Evolutionary conservation across 2,888 invertebrate genomes (phyloP).

Genomic region (Dyspetes luteomarginatus): DNA sequence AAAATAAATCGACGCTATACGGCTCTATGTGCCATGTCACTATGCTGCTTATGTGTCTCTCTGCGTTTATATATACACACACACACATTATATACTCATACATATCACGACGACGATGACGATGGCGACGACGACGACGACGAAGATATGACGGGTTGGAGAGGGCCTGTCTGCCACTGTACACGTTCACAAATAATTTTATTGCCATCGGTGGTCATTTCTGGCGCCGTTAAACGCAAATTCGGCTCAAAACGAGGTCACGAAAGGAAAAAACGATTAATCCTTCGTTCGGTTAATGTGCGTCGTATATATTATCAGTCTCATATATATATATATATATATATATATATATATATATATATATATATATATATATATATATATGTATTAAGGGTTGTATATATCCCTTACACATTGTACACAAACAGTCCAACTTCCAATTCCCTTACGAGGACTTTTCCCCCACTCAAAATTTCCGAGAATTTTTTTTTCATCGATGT

Average conservation of each 20-base stretch:
- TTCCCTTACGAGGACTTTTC: no score
- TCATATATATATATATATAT: background rate
- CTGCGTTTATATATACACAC: background rate
- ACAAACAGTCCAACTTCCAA: no score
- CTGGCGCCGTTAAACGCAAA: slow-evolving; percentile 36
- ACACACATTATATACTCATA: background rate
- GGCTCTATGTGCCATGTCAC: background rate
- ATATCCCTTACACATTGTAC: no score
- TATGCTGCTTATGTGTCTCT: background rate
- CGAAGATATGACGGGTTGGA: slow-evolving; percentile 13
- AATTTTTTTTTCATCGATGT: no score
- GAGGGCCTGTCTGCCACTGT: slow-evolving; percentile 23
- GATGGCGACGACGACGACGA: slow-evolving; percentile 4
- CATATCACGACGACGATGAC: background rate
- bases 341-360: no score
- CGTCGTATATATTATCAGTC: background rate
- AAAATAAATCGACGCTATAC: slow-evolving; percentile 80
- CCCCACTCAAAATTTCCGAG: no score
- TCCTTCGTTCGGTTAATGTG: slow-evolving; percentile 23
- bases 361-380: no score
- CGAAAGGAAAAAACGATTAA: slow-evolving; percentile 43
- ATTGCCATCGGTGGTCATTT: slow-evolving; percentile 27
- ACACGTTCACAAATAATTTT: slow-evolving; percentile 43
- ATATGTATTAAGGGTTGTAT: no score
- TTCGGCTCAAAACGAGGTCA: slow-evolving; percentile 48